Conservation (phyloP, 2,888 invertebrate genomes). For the Stegophylla sp. region DNA sequence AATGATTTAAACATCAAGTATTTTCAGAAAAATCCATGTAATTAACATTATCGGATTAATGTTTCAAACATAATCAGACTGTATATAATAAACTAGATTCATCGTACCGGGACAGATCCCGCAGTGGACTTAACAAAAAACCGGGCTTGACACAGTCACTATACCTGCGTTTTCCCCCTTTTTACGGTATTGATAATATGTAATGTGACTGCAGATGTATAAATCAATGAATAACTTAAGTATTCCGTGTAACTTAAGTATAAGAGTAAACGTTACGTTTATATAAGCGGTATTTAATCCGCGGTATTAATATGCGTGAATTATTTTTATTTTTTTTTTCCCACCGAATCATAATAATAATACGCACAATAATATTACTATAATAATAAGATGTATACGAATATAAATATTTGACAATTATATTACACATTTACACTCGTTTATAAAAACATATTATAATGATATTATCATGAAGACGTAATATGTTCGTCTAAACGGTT, state of each 20-base stretch:
- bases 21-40: slow-evolving; percentile 48
- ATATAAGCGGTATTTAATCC: slow-evolving; percentile 30
- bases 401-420: slow-evolving; percentile 11
- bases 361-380: too few relatives aligned
- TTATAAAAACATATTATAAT: background rate
- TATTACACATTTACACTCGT: background rate
- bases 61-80: slow-evolving; percentile 40
- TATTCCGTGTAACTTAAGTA: background rate
- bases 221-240: slow-evolving; percentile 25
- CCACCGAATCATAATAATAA: slow-evolving; percentile 7
- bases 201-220: background rate
- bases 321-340: background rate
- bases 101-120: background rate
- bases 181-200: background rate
- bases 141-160: slow-evolving; percentile 5
- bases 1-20: slow-evolving; percentile 40
- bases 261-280: slow-evolving; percentile 2
- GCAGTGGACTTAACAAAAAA: background rate
- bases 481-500: background rate
- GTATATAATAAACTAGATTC: slow-evolving; percentile 11
- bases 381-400: background rate
- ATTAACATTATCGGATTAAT: slow-evolving; percentile 53
- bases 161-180: background rate
- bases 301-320: slow-evolving; percentile 25
- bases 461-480: background rate